phyloP scores from a whole-genome alignment of 2,888 invertebrate genomes.

The Eulithis prunata region DNA sequence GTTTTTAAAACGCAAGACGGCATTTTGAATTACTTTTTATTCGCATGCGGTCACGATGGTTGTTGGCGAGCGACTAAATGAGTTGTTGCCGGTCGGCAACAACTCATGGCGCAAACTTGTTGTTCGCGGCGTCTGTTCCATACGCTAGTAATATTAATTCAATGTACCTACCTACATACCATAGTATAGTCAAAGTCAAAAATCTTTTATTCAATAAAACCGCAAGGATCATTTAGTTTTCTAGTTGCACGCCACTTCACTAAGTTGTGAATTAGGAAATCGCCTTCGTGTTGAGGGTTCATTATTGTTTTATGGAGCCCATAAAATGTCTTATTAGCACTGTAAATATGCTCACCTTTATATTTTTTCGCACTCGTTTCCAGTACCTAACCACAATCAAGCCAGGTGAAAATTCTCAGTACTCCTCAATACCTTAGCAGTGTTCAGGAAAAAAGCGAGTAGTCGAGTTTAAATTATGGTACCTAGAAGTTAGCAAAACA shows the following conservation, averaged over 20 bases:
- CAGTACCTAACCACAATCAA: constrained; percentile 36
- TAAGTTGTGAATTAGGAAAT: not conserved
- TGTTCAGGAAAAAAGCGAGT: constrained; percentile 45
- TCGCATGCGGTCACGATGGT: too few species aligned
- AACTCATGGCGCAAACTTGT: too few species aligned
- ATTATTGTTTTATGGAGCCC: constrained; percentile 1
- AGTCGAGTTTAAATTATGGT: constrained; percentile 46
- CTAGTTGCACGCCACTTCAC: not conserved
- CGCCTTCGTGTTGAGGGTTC: not conserved
- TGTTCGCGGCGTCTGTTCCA: too few species aligned
- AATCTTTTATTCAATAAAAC: too few species aligned
- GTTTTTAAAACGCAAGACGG: too few species aligned
- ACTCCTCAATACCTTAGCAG: constrained; percentile 40
- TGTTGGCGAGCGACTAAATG: too few species aligned
- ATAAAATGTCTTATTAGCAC: constrained; percentile 28
- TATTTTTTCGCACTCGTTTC: constrained; percentile 36
- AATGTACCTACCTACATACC: too few species aligned
- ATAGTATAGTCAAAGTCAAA: too few species aligned
- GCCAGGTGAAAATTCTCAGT: constrained; percentile 45
- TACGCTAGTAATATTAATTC: too few species aligned
- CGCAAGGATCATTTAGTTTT: too few species aligned
- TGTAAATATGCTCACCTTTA: constrained; percentile 32
- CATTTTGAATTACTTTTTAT: too few species aligned
- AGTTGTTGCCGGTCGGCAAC: too few species aligned
- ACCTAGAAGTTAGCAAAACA: constrained; percentile 45